Base-by-base conservation (phyloP, 2,888 invertebrate species). In the Drosophila setosimentum region DNA sequence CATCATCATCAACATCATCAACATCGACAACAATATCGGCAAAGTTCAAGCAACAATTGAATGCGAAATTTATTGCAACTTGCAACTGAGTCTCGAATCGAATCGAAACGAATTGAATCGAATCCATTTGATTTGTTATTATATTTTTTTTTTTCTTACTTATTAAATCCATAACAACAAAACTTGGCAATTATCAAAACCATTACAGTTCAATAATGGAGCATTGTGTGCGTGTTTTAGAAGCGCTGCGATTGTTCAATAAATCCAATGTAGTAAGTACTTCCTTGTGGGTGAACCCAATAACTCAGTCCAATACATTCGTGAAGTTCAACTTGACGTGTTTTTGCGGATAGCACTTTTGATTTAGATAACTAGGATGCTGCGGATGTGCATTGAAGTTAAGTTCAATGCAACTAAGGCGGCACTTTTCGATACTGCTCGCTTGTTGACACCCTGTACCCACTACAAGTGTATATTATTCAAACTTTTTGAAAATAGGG, bases 1-100 rank as follows among this genome's bases (percentile, higher is more conserved):
- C 45, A 8, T 16, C 45, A 45, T 45, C 13, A 24, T 45, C 45
- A 13, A 21, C 42, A 13, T 21, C n/a, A n/a, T n/a, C 42, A 68
- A 32, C 16, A 21, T 21, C 67, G 68, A 18, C 24, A 55, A n/a
- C 37, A 40, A 57, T 16, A 40, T 40, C 73, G 57, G 64, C 71
- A 81, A 78, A 82, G 89, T 76, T 82, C 78, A 83, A 83, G 70
- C 68, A 67, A 73, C 77, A 90, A 85, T 88, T 90, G 87, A 88
- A 88, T 80, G 68, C 54, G 72, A 83, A 90, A 85, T 85, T 88
- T 85, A 85, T 85, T 90, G 87, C 90, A 71, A 73, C 61, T 48
- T 50, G 80, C 89, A 71, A 69, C 51, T 54, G 64, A 68, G 60
- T 64, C 76, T 68, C 33, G 66, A 57, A 57, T 75, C 68, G 58